Evolutionary conservation across 2,888 invertebrate species (phyloP).

Genomic region (Morinoia aosen): DNA sequence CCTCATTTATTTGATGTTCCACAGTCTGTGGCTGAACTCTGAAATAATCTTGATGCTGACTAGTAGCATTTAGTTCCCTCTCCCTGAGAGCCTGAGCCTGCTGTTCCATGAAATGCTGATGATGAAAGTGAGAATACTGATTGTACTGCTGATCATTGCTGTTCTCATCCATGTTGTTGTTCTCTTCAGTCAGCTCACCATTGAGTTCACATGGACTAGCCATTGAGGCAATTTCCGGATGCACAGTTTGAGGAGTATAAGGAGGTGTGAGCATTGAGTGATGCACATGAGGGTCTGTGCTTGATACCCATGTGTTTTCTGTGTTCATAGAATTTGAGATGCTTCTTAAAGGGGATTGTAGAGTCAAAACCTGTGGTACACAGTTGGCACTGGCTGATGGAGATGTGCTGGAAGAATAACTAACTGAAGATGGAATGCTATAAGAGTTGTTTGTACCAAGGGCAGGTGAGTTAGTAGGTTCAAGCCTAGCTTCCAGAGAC

Average conservation of each 20-base stretch:
- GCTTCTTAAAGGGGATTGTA: neutral
- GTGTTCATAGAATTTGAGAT: neutral
- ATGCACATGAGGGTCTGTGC: neutral
- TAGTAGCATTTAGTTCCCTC: neutral
- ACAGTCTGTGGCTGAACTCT: neutral
- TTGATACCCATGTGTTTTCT: neutral
- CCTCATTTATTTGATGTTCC: neutral
- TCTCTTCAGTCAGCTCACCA: neutral
- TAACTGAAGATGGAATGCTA: neutral
- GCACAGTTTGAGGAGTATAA: slow-evolving; percentile 10
- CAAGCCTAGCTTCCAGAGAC: neutral
- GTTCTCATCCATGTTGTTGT: slow-evolving; percentile 42
- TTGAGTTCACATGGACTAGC: neutral
- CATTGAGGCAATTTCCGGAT: neutral
- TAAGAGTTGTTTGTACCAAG: neutral
- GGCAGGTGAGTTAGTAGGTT: neutral
- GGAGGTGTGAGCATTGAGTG: slow-evolving; percentile 15
- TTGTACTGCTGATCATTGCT: slow-evolving; percentile 37
- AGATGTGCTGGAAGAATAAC: neutral
- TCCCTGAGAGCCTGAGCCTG: neutral
- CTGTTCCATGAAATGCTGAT: neutral
- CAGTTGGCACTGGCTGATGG: neutral
- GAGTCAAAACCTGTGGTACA: neutral
- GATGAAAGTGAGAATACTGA: slow-evolving; percentile 35
- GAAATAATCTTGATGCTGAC: neutral